Base-by-base conservation (phyloP, 2,888 invertebrate species). In the Tubulanus polymorphus region DNA sequence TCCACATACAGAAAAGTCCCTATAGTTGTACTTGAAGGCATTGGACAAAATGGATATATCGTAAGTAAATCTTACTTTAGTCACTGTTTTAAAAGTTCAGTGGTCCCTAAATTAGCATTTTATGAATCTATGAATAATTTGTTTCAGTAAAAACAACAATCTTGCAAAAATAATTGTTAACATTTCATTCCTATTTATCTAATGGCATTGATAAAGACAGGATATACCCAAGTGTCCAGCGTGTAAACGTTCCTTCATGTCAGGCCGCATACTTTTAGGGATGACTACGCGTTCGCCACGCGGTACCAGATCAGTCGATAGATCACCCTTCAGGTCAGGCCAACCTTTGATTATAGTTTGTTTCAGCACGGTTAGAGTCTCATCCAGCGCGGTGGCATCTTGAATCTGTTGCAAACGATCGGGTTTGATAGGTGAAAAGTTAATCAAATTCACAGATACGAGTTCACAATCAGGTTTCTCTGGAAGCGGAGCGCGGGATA, bases 1-100 rank as follows among this genome's bases (percentile, higher is more conserved):
- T 91, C 95, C 0, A 81, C 85, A 0, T 93, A 96, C 74, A 92
- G 88, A 74, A 99, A 99, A 84, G 97, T 99, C 10, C 95, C 96
- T 1, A 90, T 94, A 71, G 79, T 94, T 45, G 81, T 95, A 46
- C 87, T 87, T 0, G 85, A 90, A 78, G 85, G 67, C 3, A 56
- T 63, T 15, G 67, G 67, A 12, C 63, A 69, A 15, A 84, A 85
- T 53, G 74, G 72, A 6, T 71, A 63, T 53, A 49, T 75, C 66
- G 77, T 76, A 63, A 65, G 68, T 63, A 18, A 18, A 54, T 15
- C 47, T 48, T 54, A 37, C 27, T 48, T 46, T 56, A 25, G 15
- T 2, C 20, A 29, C 2, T 46, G n/a, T 28, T 15, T 29, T n/a
- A n/a, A n/a, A n/a, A n/a, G n/a, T n/a, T n/a, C n/a, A n/a, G n/a